Base-by-base conservation (phyloP, 2,797 vertebrate genomes). In the Columba guinea region DNA sequence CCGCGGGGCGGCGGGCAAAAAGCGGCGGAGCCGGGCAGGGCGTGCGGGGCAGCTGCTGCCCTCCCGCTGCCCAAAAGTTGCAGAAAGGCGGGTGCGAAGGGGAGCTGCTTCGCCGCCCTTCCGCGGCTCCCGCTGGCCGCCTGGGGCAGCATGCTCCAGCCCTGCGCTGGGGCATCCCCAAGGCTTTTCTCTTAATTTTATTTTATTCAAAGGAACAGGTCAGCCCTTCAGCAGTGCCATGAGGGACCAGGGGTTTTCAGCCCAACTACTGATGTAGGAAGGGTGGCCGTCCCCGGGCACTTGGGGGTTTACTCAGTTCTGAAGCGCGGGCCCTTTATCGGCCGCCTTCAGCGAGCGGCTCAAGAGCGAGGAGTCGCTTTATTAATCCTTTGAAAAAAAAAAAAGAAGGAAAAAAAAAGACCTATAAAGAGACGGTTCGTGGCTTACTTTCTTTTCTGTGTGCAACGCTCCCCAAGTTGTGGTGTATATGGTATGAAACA, bases 51-150 rank as follows among this genome's bases (percentile, higher is more conserved):
- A 26, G 44, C 64, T 64, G 69, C 68, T 35, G 52, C 5, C n/a
- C 51, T 84, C 79, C 51, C 35, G 63, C 20, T 62, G 56, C 64
- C 76, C 60, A 16, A 18, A 95, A 94, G 85, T 94, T 93, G 90
- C 17, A 16, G 56, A 6, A 53, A 83, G 59, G 34, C 13, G 5
- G 4, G 11, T 23, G 13, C 9, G 39, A 22, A 20, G 24, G 65
- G 51, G 7, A 28, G 46, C 49, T 55, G 75, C 48, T 35, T 22
- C 28, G 63, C 65, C 4, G 17, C 37, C 35, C 46, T 20, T 7
- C 65, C 39, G 63, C 58, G 11, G 69, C 69, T 59, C 30, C 27
- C 7, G 49, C 34, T 44, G 34, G 60, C 30, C 27, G 11, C 35
- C n/a, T 20, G 35, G 35, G 51, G 55, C 24, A 65, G 64, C 49